A percentile compares a stretch with the other conserved stretches of the same genome.
Conservation (phyloP, 2,797 vertebrate genomes). For the Eremophila alpestris region DNA sequence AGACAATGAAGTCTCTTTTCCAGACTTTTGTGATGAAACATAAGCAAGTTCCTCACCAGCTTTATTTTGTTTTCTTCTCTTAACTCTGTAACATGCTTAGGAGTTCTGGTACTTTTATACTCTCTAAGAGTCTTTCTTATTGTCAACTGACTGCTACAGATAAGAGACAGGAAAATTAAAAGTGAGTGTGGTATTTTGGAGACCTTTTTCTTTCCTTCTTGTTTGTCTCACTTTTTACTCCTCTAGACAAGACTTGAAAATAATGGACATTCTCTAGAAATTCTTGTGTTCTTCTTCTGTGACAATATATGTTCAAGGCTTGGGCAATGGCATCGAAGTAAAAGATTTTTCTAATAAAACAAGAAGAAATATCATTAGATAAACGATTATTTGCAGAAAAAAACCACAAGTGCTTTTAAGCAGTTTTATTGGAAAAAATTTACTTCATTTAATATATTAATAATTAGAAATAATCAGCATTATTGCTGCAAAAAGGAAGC, state of each 20-base stretch:
- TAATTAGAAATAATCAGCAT: slow-evolving; percentile 7
- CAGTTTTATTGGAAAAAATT: background rate
- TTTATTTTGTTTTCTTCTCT: background rate
- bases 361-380: background rate
- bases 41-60: background rate
- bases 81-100: background rate
- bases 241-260: background rate
- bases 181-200: background rate
- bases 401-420: background rate
- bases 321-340: background rate
- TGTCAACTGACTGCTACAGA: background rate
- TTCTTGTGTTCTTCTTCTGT: background rate
- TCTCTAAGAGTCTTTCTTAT: background rate
- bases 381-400: background rate
- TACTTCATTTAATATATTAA: background rate
- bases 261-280: background rate
- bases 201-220: background rate
- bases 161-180: background rate
- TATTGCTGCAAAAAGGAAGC: background rate
- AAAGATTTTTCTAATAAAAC: background rate
- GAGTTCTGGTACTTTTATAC: background rate
- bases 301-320: background rate
- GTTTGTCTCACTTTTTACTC: background rate
- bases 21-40: background rate
- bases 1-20: background rate